Conservation (phyloP, 2,888 invertebrate species). For the Trachelus tabidus region DNA sequence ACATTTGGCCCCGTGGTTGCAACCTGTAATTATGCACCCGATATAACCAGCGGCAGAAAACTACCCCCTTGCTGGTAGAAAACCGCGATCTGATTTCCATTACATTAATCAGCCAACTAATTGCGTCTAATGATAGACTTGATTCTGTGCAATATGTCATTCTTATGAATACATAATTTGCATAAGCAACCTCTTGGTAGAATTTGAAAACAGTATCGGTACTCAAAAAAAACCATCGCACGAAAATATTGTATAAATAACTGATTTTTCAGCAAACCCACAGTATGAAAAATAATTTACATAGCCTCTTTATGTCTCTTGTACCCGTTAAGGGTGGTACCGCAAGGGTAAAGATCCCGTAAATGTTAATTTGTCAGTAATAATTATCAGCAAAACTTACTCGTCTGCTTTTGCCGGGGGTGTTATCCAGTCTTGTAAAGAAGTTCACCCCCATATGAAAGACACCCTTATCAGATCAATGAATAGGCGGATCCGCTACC, state of each 20-base stretch:
- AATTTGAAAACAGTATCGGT: not conserved
- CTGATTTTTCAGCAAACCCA: not conserved
- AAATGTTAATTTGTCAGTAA: not conserved
- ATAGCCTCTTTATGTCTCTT: not conserved
- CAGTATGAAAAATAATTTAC: not conserved
- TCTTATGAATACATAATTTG: not conserved
- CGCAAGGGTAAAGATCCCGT: not conserved
- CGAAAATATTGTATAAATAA: not conserved
- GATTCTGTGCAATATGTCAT: not conserved
- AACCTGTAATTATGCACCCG: conserved; percentile 51
- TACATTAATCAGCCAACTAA: not conserved
- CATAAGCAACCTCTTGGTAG: not conserved
- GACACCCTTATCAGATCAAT: conserved; percentile 56
- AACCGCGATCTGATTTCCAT: conserved; percentile 6
- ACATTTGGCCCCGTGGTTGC: conserved; percentile 52
- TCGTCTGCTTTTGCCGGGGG: not conserved
- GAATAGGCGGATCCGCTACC: conserved; percentile 57
- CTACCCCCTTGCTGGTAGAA: not conserved
- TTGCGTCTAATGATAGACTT: not conserved
- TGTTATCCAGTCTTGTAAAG: not conserved
- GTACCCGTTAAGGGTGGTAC: not conserved
- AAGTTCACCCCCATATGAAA: not conserved
- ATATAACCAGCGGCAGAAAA: not conserved
- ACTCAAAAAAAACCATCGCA: not conserved
- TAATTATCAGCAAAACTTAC: not conserved